phyloP scores from a whole-genome alignment of 2,797 vertebrate genomes.

The Echeneis naucrates region DNA sequence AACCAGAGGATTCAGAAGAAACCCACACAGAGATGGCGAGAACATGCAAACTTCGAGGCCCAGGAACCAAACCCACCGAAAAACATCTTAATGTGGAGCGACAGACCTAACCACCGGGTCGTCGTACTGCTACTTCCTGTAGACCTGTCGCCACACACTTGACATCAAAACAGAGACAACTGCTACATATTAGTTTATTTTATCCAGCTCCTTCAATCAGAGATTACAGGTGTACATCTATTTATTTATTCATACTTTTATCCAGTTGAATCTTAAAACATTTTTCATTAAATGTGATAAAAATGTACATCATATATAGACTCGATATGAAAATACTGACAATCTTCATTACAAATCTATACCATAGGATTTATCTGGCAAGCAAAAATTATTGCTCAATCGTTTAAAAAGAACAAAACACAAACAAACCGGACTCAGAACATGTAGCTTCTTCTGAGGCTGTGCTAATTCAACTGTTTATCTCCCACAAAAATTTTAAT shows the following conservation, averaged over 20 bases:
- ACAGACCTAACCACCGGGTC: no score
- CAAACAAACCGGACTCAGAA: slow-evolving; percentile 46
- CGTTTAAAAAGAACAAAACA: slow-evolving; percentile 61
- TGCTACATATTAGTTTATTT: slow-evolving; percentile 87
- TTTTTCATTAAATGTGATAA: slow-evolving; percentile 80
- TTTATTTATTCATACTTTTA: slow-evolving; percentile 73
- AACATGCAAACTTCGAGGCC: no score
- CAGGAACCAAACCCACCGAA: no score
- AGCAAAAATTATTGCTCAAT: slow-evolving; percentile 78
- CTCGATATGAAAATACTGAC: slow-evolving; percentile 89
- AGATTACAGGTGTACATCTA: slow-evolving; percentile 79
- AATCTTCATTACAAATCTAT: slow-evolving; percentile 88
- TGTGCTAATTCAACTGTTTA: slow-evolving; percentile 56
- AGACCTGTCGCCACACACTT: neutral
- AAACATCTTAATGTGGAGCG: no score
- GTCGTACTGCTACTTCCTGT: no score
- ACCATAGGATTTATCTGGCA: slow-evolving; percentile 83
- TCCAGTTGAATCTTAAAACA: slow-evolving; percentile 78
- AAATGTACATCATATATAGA: slow-evolving; percentile 83
- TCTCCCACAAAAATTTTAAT: slow-evolving; percentile 55
- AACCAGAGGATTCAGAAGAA: no score
- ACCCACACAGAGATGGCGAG: no score
- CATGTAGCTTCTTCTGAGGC: slow-evolving; percentile 61
- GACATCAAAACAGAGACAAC: slow-evolving; percentile 27
- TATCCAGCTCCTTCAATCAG: slow-evolving; percentile 77